Evolutionary conservation across 37 sponge, comb jelly and placozoan species (phyloP).

Genomic region (Ianthella basta): DNA sequence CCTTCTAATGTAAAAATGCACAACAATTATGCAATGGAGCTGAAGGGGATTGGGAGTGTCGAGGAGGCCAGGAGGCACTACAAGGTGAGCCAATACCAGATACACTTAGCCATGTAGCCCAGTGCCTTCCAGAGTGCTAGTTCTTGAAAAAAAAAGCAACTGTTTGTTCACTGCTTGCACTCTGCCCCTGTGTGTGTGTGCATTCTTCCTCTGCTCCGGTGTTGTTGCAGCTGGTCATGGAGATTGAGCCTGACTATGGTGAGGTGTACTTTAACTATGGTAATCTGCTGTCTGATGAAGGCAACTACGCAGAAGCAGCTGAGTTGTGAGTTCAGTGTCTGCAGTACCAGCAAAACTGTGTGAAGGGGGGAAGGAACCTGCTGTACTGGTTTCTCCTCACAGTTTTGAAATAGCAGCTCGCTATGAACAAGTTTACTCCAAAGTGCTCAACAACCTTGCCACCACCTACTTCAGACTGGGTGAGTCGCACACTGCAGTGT

Average conservation of each 20-base stretch:
- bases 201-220: no score
- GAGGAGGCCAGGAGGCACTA: constrained; percentile 67
- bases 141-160: not conserved
- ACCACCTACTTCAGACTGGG: constrained; percentile 77
- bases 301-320: constrained; percentile 52
- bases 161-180: not conserved
- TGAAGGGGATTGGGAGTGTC: constrained; percentile 55
- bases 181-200: no score
- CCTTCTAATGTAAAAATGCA: constrained; percentile 84
- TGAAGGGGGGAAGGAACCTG: not conserved
- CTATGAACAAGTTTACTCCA: constrained; percentile 61
- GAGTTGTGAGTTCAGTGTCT: constrained; percentile 31
- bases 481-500: constrained; percentile 1
- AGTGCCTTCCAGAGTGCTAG: not conserved
- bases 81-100: constrained; percentile 24
- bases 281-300: constrained; percentile 75
- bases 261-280: constrained; percentile 90
- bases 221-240: constrained; percentile 60
- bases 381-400: not conserved
- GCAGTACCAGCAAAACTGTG: not conserved
- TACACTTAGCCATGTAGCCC: not conserved
- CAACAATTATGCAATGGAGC: constrained; percentile 89
- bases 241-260: constrained; percentile 77
- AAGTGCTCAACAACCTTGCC: constrained; percentile 89
- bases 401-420: constrained; percentile 73